Conservation (phyloP, 2,888 invertebrate species). For the Dasysyrphus albostriatus region DNA sequence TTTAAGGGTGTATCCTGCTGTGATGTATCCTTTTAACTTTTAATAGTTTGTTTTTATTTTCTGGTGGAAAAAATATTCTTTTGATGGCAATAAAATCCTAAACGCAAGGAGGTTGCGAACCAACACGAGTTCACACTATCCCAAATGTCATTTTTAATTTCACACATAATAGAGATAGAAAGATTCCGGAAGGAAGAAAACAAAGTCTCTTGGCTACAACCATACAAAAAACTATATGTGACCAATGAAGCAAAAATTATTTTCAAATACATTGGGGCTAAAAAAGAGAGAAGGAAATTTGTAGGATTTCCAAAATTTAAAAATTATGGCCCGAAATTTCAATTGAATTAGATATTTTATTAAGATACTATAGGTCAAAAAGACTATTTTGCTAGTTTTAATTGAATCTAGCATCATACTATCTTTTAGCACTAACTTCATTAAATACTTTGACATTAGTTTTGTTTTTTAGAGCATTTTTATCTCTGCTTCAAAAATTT, state of each 20-base stretch:
- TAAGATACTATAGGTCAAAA: too few relatives aligned
- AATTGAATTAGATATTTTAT: too few relatives aligned
- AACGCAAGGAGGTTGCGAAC: constrained; percentile 36
- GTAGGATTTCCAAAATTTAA: background rate
- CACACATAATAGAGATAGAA: constrained; percentile 70
- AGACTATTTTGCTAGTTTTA: too few relatives aligned
- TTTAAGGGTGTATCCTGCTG: constrained; percentile 58
- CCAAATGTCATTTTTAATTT: constrained; percentile 71
- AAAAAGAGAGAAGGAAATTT: background rate
- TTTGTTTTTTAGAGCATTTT: too few relatives aligned
- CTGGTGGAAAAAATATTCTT: constrained; percentile 21
- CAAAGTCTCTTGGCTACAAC: constrained; percentile 35
- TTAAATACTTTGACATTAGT: too few relatives aligned
- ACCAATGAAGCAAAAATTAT: constrained; percentile 33
- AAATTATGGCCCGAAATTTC: too few relatives aligned
- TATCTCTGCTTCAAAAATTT: too few relatives aligned
- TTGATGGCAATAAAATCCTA: constrained; percentile 40
- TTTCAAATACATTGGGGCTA: constrained; percentile 10
- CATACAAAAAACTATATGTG: constrained; percentile 7
- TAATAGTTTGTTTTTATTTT: constrained; percentile 4
- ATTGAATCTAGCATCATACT: too few relatives aligned
- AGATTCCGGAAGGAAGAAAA: constrained; percentile 34
- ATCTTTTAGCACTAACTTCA: too few relatives aligned
- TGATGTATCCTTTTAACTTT: constrained; percentile 58
- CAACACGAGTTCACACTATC: constrained; percentile 29